Evolutionary conservation across 2,888 invertebrate genomes (phyloP), one percentile per base, ranked within the genome.

Genomic region (Dolomedes plantarius): DNA sequence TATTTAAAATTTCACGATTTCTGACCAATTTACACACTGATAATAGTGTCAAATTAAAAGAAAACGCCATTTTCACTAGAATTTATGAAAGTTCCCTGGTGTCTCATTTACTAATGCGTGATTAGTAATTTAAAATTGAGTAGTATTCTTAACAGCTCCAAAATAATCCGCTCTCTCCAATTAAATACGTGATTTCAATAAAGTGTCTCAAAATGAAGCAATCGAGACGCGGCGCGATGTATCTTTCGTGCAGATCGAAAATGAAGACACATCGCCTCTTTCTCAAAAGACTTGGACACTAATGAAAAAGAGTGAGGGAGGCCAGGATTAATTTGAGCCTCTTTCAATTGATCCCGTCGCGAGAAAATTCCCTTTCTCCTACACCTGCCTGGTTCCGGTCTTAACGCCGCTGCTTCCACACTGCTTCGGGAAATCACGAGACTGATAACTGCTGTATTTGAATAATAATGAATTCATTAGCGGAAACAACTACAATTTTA

Each of bases 261-360:
- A 83, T 83, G 65, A 77, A 83, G 83, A 77, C 62, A 36, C 67
- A 83, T 72, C 23, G 68, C 39, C 29, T 5, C 67, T 67, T 64
- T 75, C 19, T 36, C 36, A 27, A 64, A 71, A 72, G 39, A 69
- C 64, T 82, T 65, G 69, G 27, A 19, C 67, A 46, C 67, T 77
- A 83, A 83, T 72, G 83, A 83, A 72, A 68, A 83, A 65, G 50
- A 67, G 77, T 83, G 83, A 68, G 50, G n/a, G 39, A 72, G 36
- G 77, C 72, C 83, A 73, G 29, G 29, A 72, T 77, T 77, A 27
- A 83, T 83, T 83, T 67, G 50, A 19, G n/a, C n/a, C 23, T 19
- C 36, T 23, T 74, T 74, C 62, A 62, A 64, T 64, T 64, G 67
- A 67, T 67, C 32, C 36, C 23, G 16, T 11, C 23, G 19, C 56